phyloP scores from a whole-genome alignment of 2,113 vertebrate species.

The Silurus glanis region DNA sequence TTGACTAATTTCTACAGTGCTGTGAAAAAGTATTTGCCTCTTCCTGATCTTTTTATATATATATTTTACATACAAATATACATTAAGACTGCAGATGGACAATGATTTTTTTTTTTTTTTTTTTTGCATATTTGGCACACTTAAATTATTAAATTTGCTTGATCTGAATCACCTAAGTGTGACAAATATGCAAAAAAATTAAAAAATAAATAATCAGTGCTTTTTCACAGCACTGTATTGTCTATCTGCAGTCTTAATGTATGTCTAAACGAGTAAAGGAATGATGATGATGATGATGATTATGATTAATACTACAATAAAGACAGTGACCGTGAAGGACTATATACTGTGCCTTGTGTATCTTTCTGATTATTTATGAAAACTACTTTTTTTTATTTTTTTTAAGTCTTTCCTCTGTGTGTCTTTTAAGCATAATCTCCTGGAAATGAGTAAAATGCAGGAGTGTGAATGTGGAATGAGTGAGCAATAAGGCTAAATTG shows the following conservation, averaged over 20 bases:
- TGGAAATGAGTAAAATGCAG: constrained; percentile 7
- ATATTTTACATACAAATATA: too few species aligned
- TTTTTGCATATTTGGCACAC: too few species aligned
- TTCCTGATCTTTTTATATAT: too few species aligned
- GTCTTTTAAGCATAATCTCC: constrained; percentile 28
- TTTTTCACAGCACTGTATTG: too few species aligned
- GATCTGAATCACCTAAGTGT: too few species aligned
- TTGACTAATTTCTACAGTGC: not conserved
- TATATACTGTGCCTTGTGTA: not conserved
- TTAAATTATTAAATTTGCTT: too few species aligned
- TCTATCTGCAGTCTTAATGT: not conserved
- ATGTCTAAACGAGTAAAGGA: not conserved
- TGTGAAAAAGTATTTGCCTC: too few species aligned
- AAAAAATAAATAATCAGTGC: too few species aligned
- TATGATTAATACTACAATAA: not conserved
- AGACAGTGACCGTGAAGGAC: not conserved
- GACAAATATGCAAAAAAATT: too few species aligned
- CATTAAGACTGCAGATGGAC: too few species aligned
- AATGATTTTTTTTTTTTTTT: too few species aligned
- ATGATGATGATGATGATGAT: not conserved
- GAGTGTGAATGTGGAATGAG: constrained; percentile 36
- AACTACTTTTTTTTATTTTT: constrained; percentile 1
- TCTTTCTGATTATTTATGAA: not conserved
- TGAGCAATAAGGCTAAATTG: constrained; percentile 41
- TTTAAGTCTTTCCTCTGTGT: constrained; percentile 8